Percentiles rank a stretch among this genome's conserved stretches.
Conservation (phyloP, 2,888 invertebrate species). For the Drosophila greeni region DNA sequence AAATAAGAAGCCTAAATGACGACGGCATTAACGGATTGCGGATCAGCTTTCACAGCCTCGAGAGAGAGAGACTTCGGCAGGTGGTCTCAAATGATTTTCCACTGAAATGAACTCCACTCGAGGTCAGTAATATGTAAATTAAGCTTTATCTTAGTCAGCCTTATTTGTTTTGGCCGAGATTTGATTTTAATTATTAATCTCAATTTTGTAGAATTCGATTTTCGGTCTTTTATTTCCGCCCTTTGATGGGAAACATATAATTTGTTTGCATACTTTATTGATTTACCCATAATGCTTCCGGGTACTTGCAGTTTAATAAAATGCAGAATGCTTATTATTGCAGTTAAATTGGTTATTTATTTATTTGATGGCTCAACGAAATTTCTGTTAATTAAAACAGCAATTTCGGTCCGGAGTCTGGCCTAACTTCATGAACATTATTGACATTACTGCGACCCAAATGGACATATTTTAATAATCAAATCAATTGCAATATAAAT, state of each 20-base stretch:
- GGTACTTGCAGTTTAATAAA: constrained; percentile 15
- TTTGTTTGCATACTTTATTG: constrained; percentile 30
- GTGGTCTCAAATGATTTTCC: constrained; percentile 20
- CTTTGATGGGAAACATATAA: constrained; percentile 24
- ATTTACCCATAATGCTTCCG: constrained; percentile 15
- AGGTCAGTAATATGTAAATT: background rate
- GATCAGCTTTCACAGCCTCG: constrained; percentile 56
- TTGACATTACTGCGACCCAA: constrained; percentile 4
- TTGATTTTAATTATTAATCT: constrained; percentile 47
- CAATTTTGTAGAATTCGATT: constrained; percentile 38
- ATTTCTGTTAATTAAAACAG: constrained; percentile 54
- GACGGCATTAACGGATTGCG: constrained; percentile 46
- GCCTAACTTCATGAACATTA: constrained; percentile 21
- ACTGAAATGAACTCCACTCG: background rate
- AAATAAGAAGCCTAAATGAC: constrained; percentile 1
- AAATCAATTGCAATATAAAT: constrained; percentile 57
- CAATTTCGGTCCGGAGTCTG: constrained; percentile 15
- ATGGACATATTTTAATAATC: constrained; percentile 32
- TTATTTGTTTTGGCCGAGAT: constrained; percentile 26
- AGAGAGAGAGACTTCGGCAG: constrained; percentile 38
- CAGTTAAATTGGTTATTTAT: constrained; percentile 50
- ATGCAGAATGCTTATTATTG: constrained; percentile 35
- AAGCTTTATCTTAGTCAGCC: constrained; percentile 5
- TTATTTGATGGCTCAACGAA: constrained; percentile 23
- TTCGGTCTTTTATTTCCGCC: constrained; percentile 12